These are phyloP conservation scores for Orthochromis malagaraziensis DNA, from an alignment of 2,113 vertebrate species.

Conservation along the genomic window DNA sequence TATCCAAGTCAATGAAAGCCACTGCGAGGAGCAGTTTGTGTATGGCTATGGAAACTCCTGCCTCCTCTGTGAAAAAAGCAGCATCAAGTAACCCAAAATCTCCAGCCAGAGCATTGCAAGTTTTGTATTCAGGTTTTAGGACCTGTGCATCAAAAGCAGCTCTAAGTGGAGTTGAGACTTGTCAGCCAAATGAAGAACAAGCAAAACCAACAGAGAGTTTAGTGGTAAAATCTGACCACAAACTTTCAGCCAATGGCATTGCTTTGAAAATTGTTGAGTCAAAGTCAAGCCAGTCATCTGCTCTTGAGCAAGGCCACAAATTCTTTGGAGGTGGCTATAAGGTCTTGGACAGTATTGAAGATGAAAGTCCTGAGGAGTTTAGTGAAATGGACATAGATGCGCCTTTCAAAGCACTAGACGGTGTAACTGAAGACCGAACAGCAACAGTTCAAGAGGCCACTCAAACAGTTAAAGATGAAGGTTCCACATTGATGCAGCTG, in stretches of 20 bases:
- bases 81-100: neutral
- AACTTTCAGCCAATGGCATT: neutral
- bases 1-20: neutral
- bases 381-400: neutral
- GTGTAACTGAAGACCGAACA: neutral
- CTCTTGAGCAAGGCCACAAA: neutral
- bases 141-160: neutral
- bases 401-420: neutral
- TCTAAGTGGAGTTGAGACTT: neutral
- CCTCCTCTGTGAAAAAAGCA: neutral
- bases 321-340: neutral
- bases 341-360: neutral
- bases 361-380: neutral
- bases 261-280: conserved; percentile 19
- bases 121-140: neutral
- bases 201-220: neutral
- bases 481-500: neutral
- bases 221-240: neutral
- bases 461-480: neutral
- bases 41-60: neutral
- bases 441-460: neutral
- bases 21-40: neutral
- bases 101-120: neutral
- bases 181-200: neutral
- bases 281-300: neutral